These are phyloP conservation scores for Strigamia maritima DNA, from an alignment of 2,888 invertebrate genomes.

Conservation along the genomic window DNA sequence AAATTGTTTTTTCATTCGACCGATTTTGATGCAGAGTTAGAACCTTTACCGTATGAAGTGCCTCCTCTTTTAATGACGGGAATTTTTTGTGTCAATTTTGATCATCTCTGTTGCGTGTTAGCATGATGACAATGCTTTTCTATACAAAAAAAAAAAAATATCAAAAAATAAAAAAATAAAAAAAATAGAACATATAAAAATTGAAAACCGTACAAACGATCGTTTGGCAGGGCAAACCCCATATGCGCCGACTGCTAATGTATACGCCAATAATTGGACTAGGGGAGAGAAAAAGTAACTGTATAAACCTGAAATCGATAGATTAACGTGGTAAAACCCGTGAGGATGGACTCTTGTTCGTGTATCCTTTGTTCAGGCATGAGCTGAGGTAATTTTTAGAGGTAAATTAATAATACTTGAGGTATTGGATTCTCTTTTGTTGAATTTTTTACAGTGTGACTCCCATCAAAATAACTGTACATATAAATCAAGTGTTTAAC, in stretches of 20 bases:
- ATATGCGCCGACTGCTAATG: not conserved
- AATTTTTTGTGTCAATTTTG: conserved; percentile 16
- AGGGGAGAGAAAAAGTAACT: not conserved
- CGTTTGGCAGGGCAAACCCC: not conserved
- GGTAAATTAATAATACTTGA: not conserved
- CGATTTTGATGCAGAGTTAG: not conserved
- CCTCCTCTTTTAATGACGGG: conserved; percentile 20
- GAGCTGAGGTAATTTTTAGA: not conserved
- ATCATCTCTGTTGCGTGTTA: not conserved
- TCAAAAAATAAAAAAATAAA: not conserved
- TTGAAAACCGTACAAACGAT: not conserved
- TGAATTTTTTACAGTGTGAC: not conserved
- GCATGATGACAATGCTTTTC: not conserved
- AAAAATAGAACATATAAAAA: not conserved
- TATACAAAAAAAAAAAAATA: not conserved
- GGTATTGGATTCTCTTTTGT: not conserved
- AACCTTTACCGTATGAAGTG: conserved; percentile 28
- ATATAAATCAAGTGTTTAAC: too few species aligned
- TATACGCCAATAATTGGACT: conserved; percentile 1
- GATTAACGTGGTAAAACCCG: not conserved
- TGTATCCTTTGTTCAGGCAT: not conserved
- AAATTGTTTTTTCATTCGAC: not conserved
- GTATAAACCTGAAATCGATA: not conserved
- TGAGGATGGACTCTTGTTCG: not conserved
- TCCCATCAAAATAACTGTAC: too few species aligned